These are phyloP conservation scores for Tetragonula clypearis DNA, from an alignment of 1,140 invertebrate genomes.

Conservation along the genomic window DNA sequence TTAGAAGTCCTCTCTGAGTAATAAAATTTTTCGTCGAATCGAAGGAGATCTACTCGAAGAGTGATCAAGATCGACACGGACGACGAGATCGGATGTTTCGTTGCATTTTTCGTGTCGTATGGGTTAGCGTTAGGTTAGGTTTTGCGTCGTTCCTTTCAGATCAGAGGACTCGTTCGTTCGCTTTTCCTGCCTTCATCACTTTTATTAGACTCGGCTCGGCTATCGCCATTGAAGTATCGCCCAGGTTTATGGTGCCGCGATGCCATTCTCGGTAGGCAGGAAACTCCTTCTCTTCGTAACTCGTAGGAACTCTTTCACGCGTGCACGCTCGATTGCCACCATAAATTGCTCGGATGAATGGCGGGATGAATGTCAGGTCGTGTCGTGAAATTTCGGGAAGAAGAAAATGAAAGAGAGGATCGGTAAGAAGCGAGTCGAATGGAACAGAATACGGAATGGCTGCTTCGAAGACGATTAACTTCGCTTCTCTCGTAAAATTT, in stretches of 20 bases:
- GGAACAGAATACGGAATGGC: not conserved
- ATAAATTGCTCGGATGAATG: conserved; percentile 48
- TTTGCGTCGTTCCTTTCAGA: conserved; percentile 14
- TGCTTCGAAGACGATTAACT: too few species aligned
- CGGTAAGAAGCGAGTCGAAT: not conserved
- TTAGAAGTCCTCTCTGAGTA: not conserved
- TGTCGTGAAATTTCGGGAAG: not conserved
- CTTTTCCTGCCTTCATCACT: conserved; percentile 54
- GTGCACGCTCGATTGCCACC: conserved; percentile 48
- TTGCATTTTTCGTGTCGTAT: conserved; percentile 13
- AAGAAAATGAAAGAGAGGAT: not conserved
- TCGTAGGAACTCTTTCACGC: conserved; percentile 54
- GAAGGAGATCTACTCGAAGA: not conserved
- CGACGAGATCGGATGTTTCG: conserved; percentile 2
- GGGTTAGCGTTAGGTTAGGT: too few species aligned
- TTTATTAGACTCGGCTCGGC: conserved; percentile 55
- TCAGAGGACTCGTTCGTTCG: conserved; percentile 28
- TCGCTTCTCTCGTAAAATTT: too few species aligned
- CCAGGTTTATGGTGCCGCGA: conserved; percentile 56
- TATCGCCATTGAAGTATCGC: conserved; percentile 48
- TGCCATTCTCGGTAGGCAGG: conserved; percentile 59
- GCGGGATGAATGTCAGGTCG: not conserved
- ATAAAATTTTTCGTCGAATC: conserved; percentile 43
- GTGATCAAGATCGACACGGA: not conserved
- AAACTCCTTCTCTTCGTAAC: conserved; percentile 50